These are phyloP conservation scores for Sebastes cheni DNA, from an alignment of 2,797 vertebrate species.

Conservation along the genomic window DNA sequence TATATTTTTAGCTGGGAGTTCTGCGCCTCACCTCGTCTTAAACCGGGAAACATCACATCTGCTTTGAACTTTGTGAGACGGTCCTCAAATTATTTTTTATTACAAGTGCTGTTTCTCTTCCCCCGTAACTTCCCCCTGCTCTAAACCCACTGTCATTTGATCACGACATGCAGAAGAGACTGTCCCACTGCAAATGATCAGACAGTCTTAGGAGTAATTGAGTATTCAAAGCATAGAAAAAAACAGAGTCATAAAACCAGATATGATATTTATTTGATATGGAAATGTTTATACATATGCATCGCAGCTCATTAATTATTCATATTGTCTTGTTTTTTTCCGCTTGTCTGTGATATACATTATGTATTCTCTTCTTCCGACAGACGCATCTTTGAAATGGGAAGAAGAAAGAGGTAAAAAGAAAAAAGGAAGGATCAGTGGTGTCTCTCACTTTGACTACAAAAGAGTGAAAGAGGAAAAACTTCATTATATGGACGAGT, in stretches of 20 bases:
- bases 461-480: slow-evolving; percentile 70
- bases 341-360: slow-evolving; percentile 76
- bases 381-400: slow-evolving; percentile 71
- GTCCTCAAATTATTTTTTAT: slow-evolving; percentile 8
- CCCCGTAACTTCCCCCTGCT: neutral
- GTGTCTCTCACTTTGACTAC: slow-evolving; percentile 71
- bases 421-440: slow-evolving; percentile 70
- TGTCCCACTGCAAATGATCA: slow-evolving; percentile 53
- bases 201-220: slow-evolving; percentile 44
- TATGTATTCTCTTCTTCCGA: slow-evolving; percentile 76
- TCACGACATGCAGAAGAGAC: slow-evolving; percentile 33
- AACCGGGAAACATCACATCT: slow-evolving; percentile 32
- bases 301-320: slow-evolving; percentile 81
- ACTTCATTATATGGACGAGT: slow-evolving; percentile 74
- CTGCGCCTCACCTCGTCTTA: slow-evolving; percentile 2
- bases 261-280: slow-evolving; percentile 82
- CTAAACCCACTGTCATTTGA: slow-evolving; percentile 46
- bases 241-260: slow-evolving; percentile 63
- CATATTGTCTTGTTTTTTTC: slow-evolving; percentile 76
- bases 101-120: neutral
- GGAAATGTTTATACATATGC: slow-evolving; percentile 80
- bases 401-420: slow-evolving; percentile 56
- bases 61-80: slow-evolving; percentile 14
- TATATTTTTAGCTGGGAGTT: slow-evolving; percentile 27
- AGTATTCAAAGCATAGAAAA: slow-evolving; percentile 58